Evolutionary conservation across 2,797 vertebrate species (phyloP), one percentile per base, ranked within the genome.

Genomic region (Pagetopsis macropterus): DNA sequence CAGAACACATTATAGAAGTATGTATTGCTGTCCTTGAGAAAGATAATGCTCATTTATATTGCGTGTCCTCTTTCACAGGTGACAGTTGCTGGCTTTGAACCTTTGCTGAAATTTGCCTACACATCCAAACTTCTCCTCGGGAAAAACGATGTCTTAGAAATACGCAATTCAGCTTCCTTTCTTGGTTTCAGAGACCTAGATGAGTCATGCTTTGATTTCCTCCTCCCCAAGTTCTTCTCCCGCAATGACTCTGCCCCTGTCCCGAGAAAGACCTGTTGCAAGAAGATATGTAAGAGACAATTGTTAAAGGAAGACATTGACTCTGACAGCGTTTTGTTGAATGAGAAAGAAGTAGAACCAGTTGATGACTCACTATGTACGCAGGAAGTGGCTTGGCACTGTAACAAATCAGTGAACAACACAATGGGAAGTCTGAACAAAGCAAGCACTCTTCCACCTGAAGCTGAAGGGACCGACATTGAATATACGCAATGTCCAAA

Each of bases 61-160:
- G 11, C 80, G 40, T 84, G 2, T 55, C 4, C 4, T 76, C 33
- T 78, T 64, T 74, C 23, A 40, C 79, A 99, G 98, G 96, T 99
- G 72, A 96, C 96, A 3, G 91, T 90, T 43, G 94, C 95, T 82
- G 97, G 97, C 76, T 99, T 99, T 85, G 94, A 96, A 70, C 96
- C 97, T 52, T 88, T 99, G 78, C 93, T 99, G 84, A 95, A 96
- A 64, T 99, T 99, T 90, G 97, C 96, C 59, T 99, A 99, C 92
- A 98, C 97, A 2, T 96, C 97, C 65, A 98, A 97, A 78, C 96
- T 99, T 50, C 88, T 94, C 81, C 95, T 99, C 56, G 95, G 93
- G 75, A 97, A 96, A 93, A 95, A 97, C 27, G 93, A 96, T 62
- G 96, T 97, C 78, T 87, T 96, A n/a, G 97, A 98, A 62, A 95